Base-by-base conservation (phyloP, 2,888 invertebrate species). In the Drosophila yooni region DNA sequence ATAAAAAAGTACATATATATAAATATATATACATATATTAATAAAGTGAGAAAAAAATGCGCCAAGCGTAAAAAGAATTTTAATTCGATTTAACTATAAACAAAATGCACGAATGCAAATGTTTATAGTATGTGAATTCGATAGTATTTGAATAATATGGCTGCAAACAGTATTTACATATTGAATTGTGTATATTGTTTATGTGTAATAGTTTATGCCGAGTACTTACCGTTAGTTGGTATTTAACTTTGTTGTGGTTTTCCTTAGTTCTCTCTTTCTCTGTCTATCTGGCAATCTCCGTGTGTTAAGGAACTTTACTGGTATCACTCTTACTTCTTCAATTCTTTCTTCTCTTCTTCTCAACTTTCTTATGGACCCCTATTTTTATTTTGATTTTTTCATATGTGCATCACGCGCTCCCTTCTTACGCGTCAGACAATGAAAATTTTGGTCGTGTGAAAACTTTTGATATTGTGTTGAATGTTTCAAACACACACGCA, bases 361-460 rank as follows among this genome's bases (percentile, higher is more conserved):
- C 57, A 81, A 70, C 53, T 80, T 70, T 79, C 68, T 74, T 73
- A 51, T 68, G 58, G 68, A 79, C 63, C 6, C 27, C 46, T 46
- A 25, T 25, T 46, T 46, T 46, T 46, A 7, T 13, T 15, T 46
- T 7, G 15, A 36, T 57, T 66, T 58, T 85, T 87, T 86, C 82
- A 84, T 76, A 54, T 86, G 88, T 84, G 53, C 81, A 87, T 89
- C 86, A 86, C 86, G 87, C 89, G 71, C 65, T 81, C 51, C 69
- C 57, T 73, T 76, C 58, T 56, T 72, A 64, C 77, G 81, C 89
- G 83, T 84, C 81, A 87, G 86, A 87, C 89, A 84, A 84, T 88
- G 84, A 84, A 83, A 61, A 13, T 15, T 69, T 74, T 68, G 27
- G 57, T 66, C 67, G 56, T 76, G 63, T 70, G 46, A 51, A 15